Percentiles rank a stretch among this genome's conserved stretches.
These are phyloP conservation scores for Zapus hudsonius DNA, from an alignment of 2,113 vertebrate genomes.

Conservation along the genomic window DNA sequence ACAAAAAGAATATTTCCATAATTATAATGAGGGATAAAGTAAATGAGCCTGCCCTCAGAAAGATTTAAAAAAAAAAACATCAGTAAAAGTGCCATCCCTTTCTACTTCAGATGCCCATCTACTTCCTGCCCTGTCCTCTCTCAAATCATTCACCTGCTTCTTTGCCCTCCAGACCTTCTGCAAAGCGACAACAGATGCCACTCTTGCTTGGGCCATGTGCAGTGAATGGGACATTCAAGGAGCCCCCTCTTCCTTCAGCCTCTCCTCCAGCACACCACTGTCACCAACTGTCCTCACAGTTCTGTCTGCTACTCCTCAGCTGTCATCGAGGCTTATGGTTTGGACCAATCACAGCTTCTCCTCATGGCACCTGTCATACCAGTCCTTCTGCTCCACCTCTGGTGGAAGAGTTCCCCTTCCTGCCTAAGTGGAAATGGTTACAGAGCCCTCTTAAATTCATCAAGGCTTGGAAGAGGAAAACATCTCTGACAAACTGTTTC, in stretches of 20 bases:
- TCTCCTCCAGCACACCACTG: not conserved
- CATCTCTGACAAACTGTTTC: not conserved
- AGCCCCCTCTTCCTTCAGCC: too few relatives aligned
- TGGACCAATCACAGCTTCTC: not conserved
- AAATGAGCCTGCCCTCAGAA: not conserved
- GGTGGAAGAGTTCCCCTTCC: not conserved
- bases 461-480: not conserved
- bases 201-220: not conserved
- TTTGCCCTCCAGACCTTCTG: not conserved
- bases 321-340: not conserved
- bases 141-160: not conserved
- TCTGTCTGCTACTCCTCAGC: not conserved
- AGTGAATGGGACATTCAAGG: too few relatives aligned
- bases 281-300: accelerated
- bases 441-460: not conserved
- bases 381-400: not conserved
- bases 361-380: not conserved
- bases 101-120: too few relatives aligned
- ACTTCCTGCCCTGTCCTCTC: not conserved
- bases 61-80: not conserved
- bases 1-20: not conserved
- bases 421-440: not conserved
- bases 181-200: too few relatives aligned
- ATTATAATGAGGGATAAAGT: not conserved
- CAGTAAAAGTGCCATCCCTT: not conserved